These are phyloP conservation scores for Conus betulinus DNA, from an alignment of 1,140 invertebrate genomes.

Conservation along the genomic window DNA sequence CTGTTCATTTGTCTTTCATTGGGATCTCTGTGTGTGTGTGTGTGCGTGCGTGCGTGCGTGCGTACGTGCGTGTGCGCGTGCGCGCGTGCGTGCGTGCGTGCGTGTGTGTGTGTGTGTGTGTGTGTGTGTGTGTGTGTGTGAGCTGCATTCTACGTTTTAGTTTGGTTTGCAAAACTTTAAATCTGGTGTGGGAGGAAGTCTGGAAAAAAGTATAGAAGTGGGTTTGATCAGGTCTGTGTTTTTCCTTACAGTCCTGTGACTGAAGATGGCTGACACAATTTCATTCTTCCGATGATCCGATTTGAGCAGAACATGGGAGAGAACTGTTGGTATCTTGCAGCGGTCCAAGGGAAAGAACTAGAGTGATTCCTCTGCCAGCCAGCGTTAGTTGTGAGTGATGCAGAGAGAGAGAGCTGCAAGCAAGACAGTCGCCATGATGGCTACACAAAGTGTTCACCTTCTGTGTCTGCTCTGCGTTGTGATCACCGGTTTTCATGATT, in stretches of 20 bases:
- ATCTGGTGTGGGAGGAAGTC: no score
- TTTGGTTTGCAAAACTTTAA: no score
- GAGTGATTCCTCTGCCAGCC: neutral
- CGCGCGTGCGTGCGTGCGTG: neutral
- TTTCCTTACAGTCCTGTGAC: no score
- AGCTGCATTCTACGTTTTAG: no score
- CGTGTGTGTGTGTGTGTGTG: neutral
- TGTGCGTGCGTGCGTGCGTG: neutral
- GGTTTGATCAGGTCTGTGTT: no score
- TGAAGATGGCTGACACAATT: no score
- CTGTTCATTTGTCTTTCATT: neutral
- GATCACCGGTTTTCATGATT: neutral
- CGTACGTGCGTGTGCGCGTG: neutral
- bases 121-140: constrained; percentile 5
- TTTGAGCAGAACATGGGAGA: neutral
- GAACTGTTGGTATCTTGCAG: neutral
- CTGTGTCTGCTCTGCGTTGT: neutral
- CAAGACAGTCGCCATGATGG: constrained; percentile 9
- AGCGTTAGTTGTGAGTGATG: neutral
- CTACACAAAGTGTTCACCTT: constrained; percentile 4
- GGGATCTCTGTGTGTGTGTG: neutral
- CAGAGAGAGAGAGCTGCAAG: neutral
- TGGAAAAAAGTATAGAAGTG: no score
- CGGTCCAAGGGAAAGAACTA: neutral
- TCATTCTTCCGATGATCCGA: no score